Percentiles rank a stretch among this genome's conserved stretches.
Conservation (phyloP, 1,140 invertebrate species). For the Rhyzopertha dominica region DNA sequence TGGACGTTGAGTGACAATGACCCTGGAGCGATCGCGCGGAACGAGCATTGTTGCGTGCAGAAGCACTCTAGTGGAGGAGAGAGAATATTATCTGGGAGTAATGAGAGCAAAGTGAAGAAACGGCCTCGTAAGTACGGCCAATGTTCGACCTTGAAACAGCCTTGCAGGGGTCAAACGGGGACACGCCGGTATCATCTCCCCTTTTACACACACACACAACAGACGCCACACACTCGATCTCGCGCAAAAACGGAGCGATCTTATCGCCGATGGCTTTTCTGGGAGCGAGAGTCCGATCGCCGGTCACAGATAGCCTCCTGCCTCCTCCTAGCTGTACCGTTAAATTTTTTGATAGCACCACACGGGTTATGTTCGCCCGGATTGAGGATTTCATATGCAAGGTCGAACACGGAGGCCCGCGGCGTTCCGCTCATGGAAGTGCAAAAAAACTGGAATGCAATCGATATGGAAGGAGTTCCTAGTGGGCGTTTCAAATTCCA, state of each 20-base stretch:
- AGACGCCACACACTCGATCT: no score
- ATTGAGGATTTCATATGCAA: not conserved
- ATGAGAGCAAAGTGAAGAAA: conserved; percentile 29
- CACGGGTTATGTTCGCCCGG: not conserved
- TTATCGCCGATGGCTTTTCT: not conserved
- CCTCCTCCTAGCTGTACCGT: no score
- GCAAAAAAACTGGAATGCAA: no score
- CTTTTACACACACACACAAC: no score
- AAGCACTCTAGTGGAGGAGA: conserved; percentile 10
- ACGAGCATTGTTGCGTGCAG: conserved; percentile 17
- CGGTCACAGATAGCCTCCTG: not conserved
- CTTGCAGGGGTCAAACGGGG: conserved; percentile 34
- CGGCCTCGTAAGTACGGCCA: conserved; percentile 35
- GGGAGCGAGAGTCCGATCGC: not conserved
- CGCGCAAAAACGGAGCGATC: conserved; percentile 12
- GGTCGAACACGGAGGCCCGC: not conserved
- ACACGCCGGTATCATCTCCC: no score
- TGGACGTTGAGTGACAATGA: conserved; percentile 19
- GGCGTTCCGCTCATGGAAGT: conserved; percentile 1
- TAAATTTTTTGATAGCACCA: conserved; percentile 1
- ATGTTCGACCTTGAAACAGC: conserved; percentile 44
- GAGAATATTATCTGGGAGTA: conserved; percentile 11
- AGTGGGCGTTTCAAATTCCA: no score
- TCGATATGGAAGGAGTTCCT: no score
- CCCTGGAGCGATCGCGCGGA: conserved; percentile 12